These are phyloP conservation scores for Nemurella pictetii DNA, from an alignment of 2,888 invertebrate genomes.

Conservation along the genomic window DNA sequence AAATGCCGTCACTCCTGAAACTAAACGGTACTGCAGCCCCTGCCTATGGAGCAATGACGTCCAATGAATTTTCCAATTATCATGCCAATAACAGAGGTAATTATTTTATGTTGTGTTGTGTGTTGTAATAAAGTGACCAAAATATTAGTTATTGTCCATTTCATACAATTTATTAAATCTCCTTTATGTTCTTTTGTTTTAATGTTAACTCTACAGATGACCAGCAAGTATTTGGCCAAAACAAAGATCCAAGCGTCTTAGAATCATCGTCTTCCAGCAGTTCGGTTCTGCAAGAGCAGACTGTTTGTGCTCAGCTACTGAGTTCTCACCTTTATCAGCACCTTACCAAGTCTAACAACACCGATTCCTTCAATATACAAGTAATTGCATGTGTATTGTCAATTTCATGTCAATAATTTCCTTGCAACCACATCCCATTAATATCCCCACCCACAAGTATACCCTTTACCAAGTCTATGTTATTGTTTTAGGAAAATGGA, in stretches of 20 bases:
- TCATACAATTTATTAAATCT: neutral
- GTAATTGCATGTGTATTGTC: constrained; percentile 31
- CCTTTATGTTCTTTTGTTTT: neutral
- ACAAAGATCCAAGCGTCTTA: constrained; percentile 41
- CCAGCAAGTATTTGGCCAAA: constrained; percentile 36
- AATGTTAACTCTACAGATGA: constrained; percentile 33
- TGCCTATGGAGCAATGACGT: constrained; percentile 34
- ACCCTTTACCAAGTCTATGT: neutral
- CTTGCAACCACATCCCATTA: neutral
- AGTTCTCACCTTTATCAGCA: constrained; percentile 45
- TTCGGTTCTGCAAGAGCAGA: constrained; percentile 45
- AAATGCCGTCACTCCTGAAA: constrained; percentile 38
- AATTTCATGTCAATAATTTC: neutral
- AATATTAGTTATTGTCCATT: neutral
- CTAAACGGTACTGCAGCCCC: constrained; percentile 39
- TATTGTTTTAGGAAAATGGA: constrained; percentile 51
- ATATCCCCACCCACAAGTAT: neutral
- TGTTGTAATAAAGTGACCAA: constrained; percentile 20
- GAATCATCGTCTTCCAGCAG: constrained; percentile 46
- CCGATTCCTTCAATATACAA: constrained; percentile 40
- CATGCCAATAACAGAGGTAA: constrained; percentile 32
- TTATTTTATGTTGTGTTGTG: neutral
- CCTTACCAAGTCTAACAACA: constrained; percentile 39
- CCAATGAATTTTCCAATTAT: constrained; percentile 29
- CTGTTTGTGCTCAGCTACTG: constrained; percentile 46